Conservation (phyloP, 64 coral and sea anemone genomes). For the Catalaphyllia jardinei region DNA sequence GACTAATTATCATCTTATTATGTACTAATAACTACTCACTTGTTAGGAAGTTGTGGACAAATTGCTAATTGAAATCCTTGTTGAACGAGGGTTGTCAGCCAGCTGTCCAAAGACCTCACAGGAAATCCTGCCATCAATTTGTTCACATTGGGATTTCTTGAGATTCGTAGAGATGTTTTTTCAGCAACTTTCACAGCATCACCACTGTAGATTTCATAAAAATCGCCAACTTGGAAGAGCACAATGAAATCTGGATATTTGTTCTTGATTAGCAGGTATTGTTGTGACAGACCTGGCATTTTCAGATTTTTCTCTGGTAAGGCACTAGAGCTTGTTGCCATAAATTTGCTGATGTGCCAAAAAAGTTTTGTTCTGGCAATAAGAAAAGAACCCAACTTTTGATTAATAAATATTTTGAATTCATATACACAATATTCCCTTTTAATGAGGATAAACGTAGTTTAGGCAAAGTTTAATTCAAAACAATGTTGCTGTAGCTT, state of each 20-base stretch:
- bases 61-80: conserved; percentile 94
- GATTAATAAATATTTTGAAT: too few species aligned
- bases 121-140: conserved; percentile 91
- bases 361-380: not conserved
- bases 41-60: conserved; percentile 75
- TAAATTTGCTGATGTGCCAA: not conserved
- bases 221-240: conserved; percentile 90
- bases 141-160: conserved; percentile 85
- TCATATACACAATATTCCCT: too few species aligned
- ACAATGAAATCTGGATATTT: conserved; percentile 87
- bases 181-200: conserved; percentile 89
- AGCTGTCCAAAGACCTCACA: conserved; percentile 83
- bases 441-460: too few species aligned
- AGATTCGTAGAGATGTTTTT: conserved; percentile 76
- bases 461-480: not conserved
- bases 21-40: conserved; percentile 45
- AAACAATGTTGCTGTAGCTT: too few species aligned
- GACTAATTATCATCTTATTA: too few species aligned
- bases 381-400: not conserved
- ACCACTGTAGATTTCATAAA: conserved; percentile 90
- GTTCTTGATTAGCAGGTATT: conserved; percentile 71
- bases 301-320: conserved; percentile 34
- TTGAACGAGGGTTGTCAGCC: conserved; percentile 84
- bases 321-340: conserved; percentile 5
- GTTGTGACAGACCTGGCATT: conserved; percentile 69